Evolutionary conservation across 2,113 vertebrate genomes (phyloP).

Genomic region (Burhinus oedicnemus): DNA sequence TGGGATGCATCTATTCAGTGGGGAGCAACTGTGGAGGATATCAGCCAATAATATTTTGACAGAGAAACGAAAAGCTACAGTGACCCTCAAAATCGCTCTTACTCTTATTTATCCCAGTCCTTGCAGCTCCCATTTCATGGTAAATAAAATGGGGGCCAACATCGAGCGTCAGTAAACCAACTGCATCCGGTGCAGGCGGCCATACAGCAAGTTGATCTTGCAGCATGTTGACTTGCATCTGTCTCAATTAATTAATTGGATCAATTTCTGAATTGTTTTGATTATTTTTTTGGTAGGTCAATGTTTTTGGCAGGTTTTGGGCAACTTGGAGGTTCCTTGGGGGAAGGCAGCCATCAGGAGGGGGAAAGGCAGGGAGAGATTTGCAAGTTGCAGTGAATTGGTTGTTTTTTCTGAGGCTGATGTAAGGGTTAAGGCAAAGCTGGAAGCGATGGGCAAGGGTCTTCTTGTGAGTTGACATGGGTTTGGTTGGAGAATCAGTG

Average conservation of each 20-base stretch:
- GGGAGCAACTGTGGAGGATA: constrained; percentile 29
- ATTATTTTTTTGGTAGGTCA: not conserved
- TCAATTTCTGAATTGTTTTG: accelerated
- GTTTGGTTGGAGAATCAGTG: not conserved
- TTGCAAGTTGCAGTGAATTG: accelerated
- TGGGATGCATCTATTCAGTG: not conserved
- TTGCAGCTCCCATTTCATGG: not conserved
- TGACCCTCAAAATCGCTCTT: not conserved
- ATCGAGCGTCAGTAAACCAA: accelerated
- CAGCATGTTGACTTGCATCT: accelerated
- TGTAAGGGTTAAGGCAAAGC: not conserved
- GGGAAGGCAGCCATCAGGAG: accelerated
- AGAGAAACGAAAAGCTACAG: not conserved
- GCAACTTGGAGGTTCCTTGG: not conserved
- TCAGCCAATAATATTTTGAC: not conserved
- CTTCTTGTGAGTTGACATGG: not conserved
- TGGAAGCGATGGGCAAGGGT: not conserved
- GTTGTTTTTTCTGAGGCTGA: not conserved
- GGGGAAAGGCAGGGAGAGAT: not conserved
- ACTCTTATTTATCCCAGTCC: not conserved
- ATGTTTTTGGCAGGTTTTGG: not conserved
- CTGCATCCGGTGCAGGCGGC: accelerated
- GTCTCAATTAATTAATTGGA: not conserved
- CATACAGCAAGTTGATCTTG: accelerated
- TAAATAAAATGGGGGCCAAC: not conserved